Conservation (phyloP, 2,888 invertebrate species). For the Hydropsyche betteni region DNA sequence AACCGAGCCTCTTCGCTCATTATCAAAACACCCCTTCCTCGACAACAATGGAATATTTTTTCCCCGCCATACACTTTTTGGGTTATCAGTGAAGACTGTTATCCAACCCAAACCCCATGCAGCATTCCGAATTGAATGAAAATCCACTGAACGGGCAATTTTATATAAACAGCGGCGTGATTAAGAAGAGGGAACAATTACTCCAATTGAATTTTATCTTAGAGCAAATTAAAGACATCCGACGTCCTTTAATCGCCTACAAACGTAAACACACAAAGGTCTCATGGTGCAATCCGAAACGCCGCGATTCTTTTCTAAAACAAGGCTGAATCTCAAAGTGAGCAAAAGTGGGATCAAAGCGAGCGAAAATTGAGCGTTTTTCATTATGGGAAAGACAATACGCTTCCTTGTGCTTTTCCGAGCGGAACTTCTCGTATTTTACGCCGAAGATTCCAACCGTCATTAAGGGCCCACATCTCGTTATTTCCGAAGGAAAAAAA, state of each 20-base stretch:
- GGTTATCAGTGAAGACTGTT: conserved; percentile 2
- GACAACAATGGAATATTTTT: conserved; percentile 4
- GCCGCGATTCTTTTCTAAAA: too few species aligned
- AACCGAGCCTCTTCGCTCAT: neutral
- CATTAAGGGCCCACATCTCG: too few species aligned
- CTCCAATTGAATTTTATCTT: conserved; percentile 11
- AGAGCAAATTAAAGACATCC: conserved; percentile 7
- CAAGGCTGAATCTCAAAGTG: too few species aligned
- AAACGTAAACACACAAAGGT: too few species aligned
- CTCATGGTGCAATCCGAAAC: too few species aligned
- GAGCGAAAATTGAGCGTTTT: too few species aligned
- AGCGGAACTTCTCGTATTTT: too few species aligned
- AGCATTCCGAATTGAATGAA: conserved; percentile 6
- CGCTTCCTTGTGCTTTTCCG: too few species aligned
- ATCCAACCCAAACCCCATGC: neutral
- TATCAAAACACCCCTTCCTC: neutral
- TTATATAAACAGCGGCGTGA: neutral
- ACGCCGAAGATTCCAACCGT: too few species aligned
- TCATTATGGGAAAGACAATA: too few species aligned
- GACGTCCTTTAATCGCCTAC: neutral
- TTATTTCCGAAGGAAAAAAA: too few species aligned
- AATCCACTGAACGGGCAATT: neutral
- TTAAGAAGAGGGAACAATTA: neutral
- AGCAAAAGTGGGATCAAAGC: too few species aligned
- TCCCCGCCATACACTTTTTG: neutral